Evolutionary conservation across 2,797 vertebrate genomes (phyloP), one percentile per base, ranked within the genome.

Genomic region (Lophius americanus): DNA sequence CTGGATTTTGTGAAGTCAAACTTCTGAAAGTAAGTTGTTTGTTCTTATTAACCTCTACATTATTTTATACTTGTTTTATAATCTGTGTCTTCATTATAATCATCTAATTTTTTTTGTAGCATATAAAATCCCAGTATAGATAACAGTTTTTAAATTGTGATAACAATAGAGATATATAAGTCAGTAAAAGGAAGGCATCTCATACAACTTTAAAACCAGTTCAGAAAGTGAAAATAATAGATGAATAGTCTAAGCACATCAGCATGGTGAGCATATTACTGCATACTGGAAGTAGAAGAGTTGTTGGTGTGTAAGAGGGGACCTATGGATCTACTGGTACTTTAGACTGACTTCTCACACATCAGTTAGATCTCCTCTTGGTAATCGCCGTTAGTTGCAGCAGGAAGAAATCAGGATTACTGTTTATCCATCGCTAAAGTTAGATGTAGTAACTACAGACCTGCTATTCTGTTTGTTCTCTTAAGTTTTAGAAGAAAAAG

Each of bases 1-100:
- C 48, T 53, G 39, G 56, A 84, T 64, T 32, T 52, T 73, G 57
- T 48, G 62, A 60, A 71, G 54, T 54, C 65, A 44, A 57, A 74
- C 64, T 44, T 73, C 67, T 65, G 12, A 65, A 59, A 65, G 92
- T 91, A 83, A 90, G 88, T 91, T 53, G 8, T 64, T 41, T 70
- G 36, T 49, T 71, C 5, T 43, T 62, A 49, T 53, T 77, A 46
- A 32, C 52, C 42, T 44, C 36, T 61, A 41, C 3, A 4, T 52
- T 3, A 54, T 52, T 70, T 33, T 43, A 33, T 49, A 2, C 23
- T 1, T 32, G 3, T n/a, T 47, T n/a, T 33, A 14, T 64, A 11
- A 42, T 54, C 7, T 4, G 32, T 41, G 47, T 52, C 7, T 38
- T 42, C 7, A 14, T 47, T 44, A 5, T 39, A 56, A 60, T 48